Conservation (phyloP, 92 coral and sea anemone species). For the Siderastrea radians region DNA sequence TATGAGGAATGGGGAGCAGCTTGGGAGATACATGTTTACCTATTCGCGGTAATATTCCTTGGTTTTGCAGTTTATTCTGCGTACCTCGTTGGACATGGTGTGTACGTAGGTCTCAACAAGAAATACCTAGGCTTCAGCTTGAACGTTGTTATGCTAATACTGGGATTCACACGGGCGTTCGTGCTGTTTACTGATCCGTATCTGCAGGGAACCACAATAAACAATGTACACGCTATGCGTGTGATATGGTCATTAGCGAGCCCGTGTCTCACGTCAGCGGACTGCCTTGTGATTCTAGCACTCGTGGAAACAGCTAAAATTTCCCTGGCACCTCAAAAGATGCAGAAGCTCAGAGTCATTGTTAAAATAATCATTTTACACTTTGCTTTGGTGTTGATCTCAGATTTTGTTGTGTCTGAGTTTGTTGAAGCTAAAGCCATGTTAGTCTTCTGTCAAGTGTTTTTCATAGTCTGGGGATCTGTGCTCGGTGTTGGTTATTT, state of each 20-base stretch:
- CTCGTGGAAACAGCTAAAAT: conserved; percentile 44
- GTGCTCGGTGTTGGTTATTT: conserved; percentile 50
- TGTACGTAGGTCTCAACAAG: conserved; percentile 23
- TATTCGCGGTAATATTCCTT: conserved; percentile 36
- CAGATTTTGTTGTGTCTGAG: conserved; percentile 44
- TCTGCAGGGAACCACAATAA: conserved; percentile 40
- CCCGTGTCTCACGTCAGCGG: conserved; percentile 63
- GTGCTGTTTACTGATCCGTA: conserved; percentile 51
- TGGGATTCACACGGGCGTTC: conserved; percentile 46
- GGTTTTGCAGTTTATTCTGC: conserved; percentile 30
- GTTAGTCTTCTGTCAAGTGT: conserved; percentile 46
- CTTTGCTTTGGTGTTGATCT: conserved; percentile 25
- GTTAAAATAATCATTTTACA: conserved; percentile 19
- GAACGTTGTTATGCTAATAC: conserved; percentile 37
- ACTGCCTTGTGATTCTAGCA: conserved; percentile 40
- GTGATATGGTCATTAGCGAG: conserved; percentile 49
- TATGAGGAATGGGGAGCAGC: conserved; percentile 48
- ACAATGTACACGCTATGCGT: conserved; percentile 25
- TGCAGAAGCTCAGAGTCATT: conserved; percentile 36
- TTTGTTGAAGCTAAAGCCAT: conserved; percentile 44
- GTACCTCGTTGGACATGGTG: background rate
- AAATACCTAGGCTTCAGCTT: conserved; percentile 37
- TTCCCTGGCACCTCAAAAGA: conserved; percentile 48
- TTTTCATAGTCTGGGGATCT: conserved; percentile 54
- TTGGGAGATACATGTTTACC: conserved; percentile 57